Conservation (phyloP, 2,888 invertebrate species). For the Empis stercorea region DNA sequence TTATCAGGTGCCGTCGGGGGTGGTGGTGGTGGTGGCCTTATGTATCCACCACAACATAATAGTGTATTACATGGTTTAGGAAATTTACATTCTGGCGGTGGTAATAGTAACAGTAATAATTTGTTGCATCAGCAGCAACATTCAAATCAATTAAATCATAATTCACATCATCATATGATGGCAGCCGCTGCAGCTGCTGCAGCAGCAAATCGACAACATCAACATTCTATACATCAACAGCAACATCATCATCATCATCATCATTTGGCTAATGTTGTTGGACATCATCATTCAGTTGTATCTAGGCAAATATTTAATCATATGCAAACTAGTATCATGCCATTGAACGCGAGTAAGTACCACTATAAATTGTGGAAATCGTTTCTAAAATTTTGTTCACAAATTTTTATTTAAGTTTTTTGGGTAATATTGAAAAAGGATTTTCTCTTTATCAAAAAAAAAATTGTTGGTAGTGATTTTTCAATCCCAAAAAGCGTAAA, state of each 20-base stretch:
- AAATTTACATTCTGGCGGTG: slow-evolving; percentile 3
- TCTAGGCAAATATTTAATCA: slow-evolving; percentile 34
- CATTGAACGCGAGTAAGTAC: slow-evolving; percentile 38
- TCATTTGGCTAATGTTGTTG: slow-evolving; percentile 18
- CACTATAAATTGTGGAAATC: not conserved
- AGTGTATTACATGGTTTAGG: slow-evolving; percentile 33
- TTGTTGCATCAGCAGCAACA: slow-evolving; percentile 31
- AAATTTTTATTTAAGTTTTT: too few relatives aligned
- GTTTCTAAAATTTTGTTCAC: not conserved
- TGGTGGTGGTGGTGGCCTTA: slow-evolving; percentile 30
- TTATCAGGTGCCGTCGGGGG: not conserved
- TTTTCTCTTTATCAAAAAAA: too few relatives aligned
- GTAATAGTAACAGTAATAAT: slow-evolving; percentile 17
- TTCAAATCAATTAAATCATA: slow-evolving; percentile 16
- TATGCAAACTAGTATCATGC: slow-evolving; percentile 34
- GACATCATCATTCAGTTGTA: slow-evolving; percentile 21
- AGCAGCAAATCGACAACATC: slow-evolving; percentile 23
- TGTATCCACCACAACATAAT: slow-evolving; percentile 36
- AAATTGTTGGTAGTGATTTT: too few relatives aligned
- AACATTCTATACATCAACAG: slow-evolving; percentile 20
- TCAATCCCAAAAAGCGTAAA: too few relatives aligned
- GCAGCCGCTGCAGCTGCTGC: slow-evolving; percentile 28
- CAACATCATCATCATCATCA: slow-evolving; percentile 14
- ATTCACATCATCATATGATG: slow-evolving; percentile 29
- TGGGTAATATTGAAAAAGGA: too few relatives aligned